These are phyloP conservation scores for Atherinomorus stipes DNA, from an alignment of 2,113 vertebrate species.

Conservation along the genomic window DNA sequence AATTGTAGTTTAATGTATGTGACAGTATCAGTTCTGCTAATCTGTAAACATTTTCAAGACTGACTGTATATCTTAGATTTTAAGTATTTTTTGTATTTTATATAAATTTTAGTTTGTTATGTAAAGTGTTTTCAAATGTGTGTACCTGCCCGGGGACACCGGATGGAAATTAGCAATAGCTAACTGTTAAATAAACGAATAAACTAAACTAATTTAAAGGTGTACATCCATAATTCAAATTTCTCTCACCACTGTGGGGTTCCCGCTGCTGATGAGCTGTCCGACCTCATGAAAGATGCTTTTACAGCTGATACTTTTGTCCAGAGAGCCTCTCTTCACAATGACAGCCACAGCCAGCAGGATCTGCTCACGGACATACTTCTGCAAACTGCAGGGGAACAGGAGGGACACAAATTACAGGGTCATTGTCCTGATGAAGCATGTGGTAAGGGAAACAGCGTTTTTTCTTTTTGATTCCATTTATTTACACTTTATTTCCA, in stretches of 20 bases:
- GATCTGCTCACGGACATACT: constrained; percentile 98
- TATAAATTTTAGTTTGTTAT: too few relatives aligned
- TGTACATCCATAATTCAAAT: background rate
- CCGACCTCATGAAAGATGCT: constrained; percentile 97
- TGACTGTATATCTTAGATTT: too few relatives aligned
- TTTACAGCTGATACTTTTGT: constrained; percentile 98
- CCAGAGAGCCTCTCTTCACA: constrained; percentile 96
- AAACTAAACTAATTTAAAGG: background rate
- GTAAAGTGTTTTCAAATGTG: too few relatives aligned
- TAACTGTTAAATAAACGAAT: too few relatives aligned
- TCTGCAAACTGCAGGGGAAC: constrained; percentile 88
- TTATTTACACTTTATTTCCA: too few relatives aligned
- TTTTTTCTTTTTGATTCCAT: background rate
- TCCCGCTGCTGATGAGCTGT: constrained; percentile 97
- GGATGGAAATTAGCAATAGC: too few relatives aligned
- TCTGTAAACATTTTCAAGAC: too few relatives aligned
- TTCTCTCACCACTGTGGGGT: constrained; percentile 93
- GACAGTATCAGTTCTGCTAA: too few relatives aligned
- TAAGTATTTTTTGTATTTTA: too few relatives aligned
- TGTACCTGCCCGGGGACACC: too few relatives aligned
- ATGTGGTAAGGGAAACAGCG: too few relatives aligned
- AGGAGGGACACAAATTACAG: background rate
- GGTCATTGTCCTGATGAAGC: background rate
- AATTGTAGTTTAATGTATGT: too few relatives aligned
- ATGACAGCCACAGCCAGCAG: constrained; percentile 96